Evolutionary conservation across 2,888 invertebrate genomes (phyloP), one percentile per base, ranked within the genome.

Genomic region (Cantharis flavilabris): DNA sequence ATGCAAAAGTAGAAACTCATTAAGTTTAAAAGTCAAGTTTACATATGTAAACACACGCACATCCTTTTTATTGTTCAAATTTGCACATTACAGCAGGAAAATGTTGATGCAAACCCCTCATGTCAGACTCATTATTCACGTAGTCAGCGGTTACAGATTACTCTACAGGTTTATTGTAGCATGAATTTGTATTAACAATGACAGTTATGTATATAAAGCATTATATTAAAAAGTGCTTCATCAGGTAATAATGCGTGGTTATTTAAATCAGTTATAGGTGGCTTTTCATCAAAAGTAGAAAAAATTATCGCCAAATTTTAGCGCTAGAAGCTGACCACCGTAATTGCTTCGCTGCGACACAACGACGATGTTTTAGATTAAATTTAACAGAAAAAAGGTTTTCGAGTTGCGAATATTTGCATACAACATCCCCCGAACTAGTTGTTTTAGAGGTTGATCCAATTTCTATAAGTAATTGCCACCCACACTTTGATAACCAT

Each of bases 121-220:
- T 74, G 70, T 74, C 70, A 69, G 63, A 64, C 69, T 63, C 74
- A 74, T 74, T 70, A 74, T 74, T 70, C 70, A 74, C 74, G 64
- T 70, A 69, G 70, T 70, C 64, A 70, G 74, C 63, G 62, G 70
- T 74, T 74, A 70, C 69, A 26, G 74, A 74, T 74, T 70, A 74
- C 69, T 74, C 63, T 70, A 74, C 74, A 74, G 64, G 70, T 74
- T 74, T 74, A 74, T 62, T 69, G 70, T 74, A 70, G 70, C 64
- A 64, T 70, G 74, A 74, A 74, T 69, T 67, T 67, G 65, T 67
- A 67, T 67, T 67, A 67, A 67, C 65, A 67, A 67, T 67, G 65
- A 67, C 65, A 67, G 65, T 26, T 67, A 23, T 67, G 65, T 67
- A 23, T 67, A 67, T 67, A 67, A 67, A 67, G 26, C 65, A 67